Base-by-base conservation (phyloP, 2,113 vertebrate species). In the Hassar affinis region DNA sequence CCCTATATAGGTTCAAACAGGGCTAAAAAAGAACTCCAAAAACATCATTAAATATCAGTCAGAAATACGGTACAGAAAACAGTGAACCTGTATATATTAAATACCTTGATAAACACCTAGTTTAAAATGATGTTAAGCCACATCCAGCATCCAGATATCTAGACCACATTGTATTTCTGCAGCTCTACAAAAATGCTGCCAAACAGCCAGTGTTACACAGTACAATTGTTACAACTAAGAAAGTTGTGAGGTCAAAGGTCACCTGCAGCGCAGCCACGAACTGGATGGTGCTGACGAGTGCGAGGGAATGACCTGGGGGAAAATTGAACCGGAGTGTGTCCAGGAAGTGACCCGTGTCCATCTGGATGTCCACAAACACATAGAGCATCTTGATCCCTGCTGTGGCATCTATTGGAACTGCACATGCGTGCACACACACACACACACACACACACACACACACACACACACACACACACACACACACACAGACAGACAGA, bases 251-350 rank as follows among this genome's bases (percentile, higher is more conserved):
- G 64, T 79, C 47, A 68, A 3, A 62, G 82, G 79, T 94, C 89
- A 99, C 98, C 97, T 99, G 98, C 86, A 99, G 84, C 0, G 97
- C 95, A 10, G 98, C 95, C 84, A 98, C 97, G 1, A 99, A 99
- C 94, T 99, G 98, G 93, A 99, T 96, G 79, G 98, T 99, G 95
- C 98, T 99, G 93, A 99, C 97, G 0, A 99, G 94, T 5, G 96
- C 97, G 83, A 99, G 91, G 2, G 93, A 91, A 45, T 92, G 91
- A 86, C 94, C 95, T 0, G 85, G 85, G 6, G 92, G 3, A 33
- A 99, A 98, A 94, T 97, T 98, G 91, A 97, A 96, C 87, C 93
- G 95, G 90, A 99, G 82, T 1, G 97, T 97, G 90, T 98, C 96
- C 33, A 99, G 91, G 61, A 99, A 96, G 93, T 99, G 98, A 38